phyloP scores from a whole-genome alignment of 2,113 vertebrate genomes.

The Elephantulus edwardii region DNA sequence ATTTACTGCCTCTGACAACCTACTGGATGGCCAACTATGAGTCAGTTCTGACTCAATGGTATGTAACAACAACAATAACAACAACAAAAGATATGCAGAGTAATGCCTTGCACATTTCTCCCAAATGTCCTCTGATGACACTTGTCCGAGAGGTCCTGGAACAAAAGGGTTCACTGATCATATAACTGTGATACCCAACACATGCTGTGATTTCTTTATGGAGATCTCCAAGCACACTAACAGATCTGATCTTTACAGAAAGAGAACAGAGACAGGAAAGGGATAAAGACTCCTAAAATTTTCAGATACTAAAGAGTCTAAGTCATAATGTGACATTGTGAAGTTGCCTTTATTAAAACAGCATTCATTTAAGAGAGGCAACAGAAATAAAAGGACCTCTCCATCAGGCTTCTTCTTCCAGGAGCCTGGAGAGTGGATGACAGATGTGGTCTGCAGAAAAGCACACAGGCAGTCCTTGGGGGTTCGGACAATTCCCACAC shows the following conservation, averaged over 20 bases:
- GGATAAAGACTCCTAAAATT: background rate
- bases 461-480: no score
- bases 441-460: no score
- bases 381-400: background rate
- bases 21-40: no score
- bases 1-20: no score
- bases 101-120: background rate
- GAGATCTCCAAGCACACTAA: background rate
- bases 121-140: background rate
- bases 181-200: background rate
- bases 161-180: background rate
- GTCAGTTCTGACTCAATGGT: no score
- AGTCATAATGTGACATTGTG: background rate
- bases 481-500: no score
- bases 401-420: background rate
- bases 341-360: no score
- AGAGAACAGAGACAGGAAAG: slow-evolving; percentile 1
- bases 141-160: background rate
- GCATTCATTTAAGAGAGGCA: background rate
- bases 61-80: no score
- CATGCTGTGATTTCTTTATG: background rate
- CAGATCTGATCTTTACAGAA: slow-evolving; percentile 3
- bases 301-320: background rate
- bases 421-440: background rate
- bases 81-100: background rate